Evolutionary conservation across 2,888 invertebrate genomes (phyloP), one percentile per base, ranked within the genome.

Genomic region (Drosophila meridiana): DNA sequence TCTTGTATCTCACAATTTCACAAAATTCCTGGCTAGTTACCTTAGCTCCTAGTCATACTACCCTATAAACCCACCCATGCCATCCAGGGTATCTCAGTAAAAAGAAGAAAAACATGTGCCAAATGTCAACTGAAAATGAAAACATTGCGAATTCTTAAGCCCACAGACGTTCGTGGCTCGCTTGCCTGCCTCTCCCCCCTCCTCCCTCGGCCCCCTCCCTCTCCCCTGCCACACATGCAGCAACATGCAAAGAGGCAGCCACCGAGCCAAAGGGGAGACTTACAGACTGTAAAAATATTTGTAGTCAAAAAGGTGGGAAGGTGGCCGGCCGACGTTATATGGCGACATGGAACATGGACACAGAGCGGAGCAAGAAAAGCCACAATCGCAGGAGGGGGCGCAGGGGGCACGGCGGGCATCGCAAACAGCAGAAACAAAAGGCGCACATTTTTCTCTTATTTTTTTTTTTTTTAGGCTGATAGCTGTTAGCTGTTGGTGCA

Each of bases 51-150:
- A 20, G 14, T 7, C 34, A 14, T 26, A 52, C 34, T 7, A 36
- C 34, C 52, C 13, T 5, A 13, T 26, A 28, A 3, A 5, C n/a
- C 0, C 30, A 32, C 11, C 3, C 26, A 30, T 1, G 3, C 7
- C 20, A 36, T n/a, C 40, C 48, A 58, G 61, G 48, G 65, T 69
- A 63, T 57, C 9, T 14, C 34, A 8, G 28, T 14, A 43, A 50
- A 32, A 40, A 40, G 20, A 52, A 40, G 28, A 73, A 58, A 69
- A 82, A 82, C 69, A 69, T 78, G 62, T 67, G 67, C 40, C 62
- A 71, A 81, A 78, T 82, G 80, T 82, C 88, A 78, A 72, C 56
- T 34, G 55, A 78, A 82, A 85, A 78, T 71, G 59, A 86, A 83
- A 83, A 83, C 80, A 88, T 83, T 62, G 72, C 63, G 32, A 87